Evolutionary conservation across 1,140 invertebrate species (phyloP).

Genomic region (Leguminivora glycinivorella): DNA sequence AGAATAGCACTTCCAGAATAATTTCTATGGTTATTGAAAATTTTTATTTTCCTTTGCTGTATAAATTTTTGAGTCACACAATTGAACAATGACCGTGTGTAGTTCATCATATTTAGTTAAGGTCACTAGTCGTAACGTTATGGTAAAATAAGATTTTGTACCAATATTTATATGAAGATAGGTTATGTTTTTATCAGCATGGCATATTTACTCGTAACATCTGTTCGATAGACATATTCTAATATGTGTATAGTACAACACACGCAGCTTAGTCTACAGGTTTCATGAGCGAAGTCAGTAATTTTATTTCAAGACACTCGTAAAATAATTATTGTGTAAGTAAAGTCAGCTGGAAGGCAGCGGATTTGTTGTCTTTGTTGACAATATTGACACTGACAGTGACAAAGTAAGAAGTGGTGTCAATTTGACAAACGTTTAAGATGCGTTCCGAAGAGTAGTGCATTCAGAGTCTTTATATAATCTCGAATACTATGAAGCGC

Average conservation of each 20-base stretch:
- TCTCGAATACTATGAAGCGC: too few relatives aligned
- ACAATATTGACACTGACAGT: neutral
- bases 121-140: neutral
- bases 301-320: neutral
- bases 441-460: too few relatives aligned
- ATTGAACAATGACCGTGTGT: neutral
- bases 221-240: neutral
- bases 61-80: neutral
- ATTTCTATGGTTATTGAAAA: conserved; percentile 10
- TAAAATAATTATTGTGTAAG: neutral
- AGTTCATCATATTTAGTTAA: neutral
- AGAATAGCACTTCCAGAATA: conserved; percentile 67
- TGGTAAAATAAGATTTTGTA: neutral
- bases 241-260: neutral
- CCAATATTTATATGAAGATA: neutral
- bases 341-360: neutral
- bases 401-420: neutral
- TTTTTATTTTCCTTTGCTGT: neutral
- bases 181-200: neutral
- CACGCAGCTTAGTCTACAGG: neutral
- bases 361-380: neutral
- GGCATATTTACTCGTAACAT: neutral
- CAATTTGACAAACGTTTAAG: neutral
- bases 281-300: neutral
- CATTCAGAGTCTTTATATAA: too few relatives aligned